These are phyloP conservation scores for Chrysotoxum bicinctum DNA, from an alignment of 2,888 invertebrate genomes.

Conservation along the genomic window DNA sequence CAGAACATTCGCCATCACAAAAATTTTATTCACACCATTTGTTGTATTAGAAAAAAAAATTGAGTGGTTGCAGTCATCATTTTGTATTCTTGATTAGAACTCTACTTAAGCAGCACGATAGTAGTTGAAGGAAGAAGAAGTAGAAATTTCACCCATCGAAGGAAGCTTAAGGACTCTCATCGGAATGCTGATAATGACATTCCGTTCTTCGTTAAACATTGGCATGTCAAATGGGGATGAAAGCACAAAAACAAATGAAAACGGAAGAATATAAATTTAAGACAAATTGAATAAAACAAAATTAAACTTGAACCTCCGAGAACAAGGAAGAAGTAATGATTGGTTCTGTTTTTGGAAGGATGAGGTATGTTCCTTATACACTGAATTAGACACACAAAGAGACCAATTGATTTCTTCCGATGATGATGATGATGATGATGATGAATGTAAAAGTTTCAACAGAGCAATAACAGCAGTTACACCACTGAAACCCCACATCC, in stretches of 20 bases:
- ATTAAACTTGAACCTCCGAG: background rate
- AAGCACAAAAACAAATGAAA: constrained; percentile 46
- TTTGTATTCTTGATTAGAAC: constrained; percentile 53
- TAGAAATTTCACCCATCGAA: background rate
- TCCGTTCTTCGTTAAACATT: constrained; percentile 55
- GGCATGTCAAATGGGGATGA: constrained; percentile 39
- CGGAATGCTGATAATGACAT: constrained; percentile 72
- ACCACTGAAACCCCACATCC: background rate
- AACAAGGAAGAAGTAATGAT: constrained; percentile 32
- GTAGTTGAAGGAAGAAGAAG: constrained; percentile 30
- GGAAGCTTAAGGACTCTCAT: constrained; percentile 55
- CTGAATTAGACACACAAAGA: background rate
- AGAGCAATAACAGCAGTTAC: constrained; percentile 40
- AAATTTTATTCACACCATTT: background rate
- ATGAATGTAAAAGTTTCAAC: constrained; percentile 41
- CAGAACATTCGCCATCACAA: constrained; percentile 50
- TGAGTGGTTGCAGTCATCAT: constrained; percentile 60
- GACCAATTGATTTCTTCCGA: constrained; percentile 55
- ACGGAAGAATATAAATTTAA: constrained; percentile 50
- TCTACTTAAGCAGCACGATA: constrained; percentile 2
- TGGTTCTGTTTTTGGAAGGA: constrained; percentile 6
- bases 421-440: constrained; percentile 44
- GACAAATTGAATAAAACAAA: constrained; percentile 53
- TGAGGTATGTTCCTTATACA: background rate
- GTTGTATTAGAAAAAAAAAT: constrained; percentile 12